Evolutionary conservation across 2,113 vertebrate species (phyloP).

Genomic region (Reinhardtius hippoglossoides): DNA sequence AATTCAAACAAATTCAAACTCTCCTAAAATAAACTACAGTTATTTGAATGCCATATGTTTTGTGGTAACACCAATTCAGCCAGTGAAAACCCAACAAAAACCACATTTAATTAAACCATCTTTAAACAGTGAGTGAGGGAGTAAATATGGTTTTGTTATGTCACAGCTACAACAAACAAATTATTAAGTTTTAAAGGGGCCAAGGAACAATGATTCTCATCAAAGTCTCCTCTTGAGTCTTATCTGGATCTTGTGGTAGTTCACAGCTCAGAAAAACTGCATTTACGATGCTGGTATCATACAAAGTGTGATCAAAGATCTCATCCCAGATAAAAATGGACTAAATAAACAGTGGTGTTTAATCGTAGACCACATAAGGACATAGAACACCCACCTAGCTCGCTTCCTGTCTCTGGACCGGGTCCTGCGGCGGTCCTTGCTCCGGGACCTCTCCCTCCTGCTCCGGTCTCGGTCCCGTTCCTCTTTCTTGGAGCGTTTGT

Average conservation of each 20-base stretch:
- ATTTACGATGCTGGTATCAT: no score
- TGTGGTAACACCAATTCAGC: no score
- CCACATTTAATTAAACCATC: no score
- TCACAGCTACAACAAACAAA: background rate
- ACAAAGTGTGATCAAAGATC: background rate
- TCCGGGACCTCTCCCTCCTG: conserved; percentile 89
- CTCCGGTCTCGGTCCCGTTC: conserved; percentile 86
- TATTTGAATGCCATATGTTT: no score
- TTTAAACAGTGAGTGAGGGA: no score
- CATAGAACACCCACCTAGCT: conserved; percentile 79
- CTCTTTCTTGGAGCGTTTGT: conserved; percentile 93
- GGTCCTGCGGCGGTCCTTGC: conserved; percentile 92
- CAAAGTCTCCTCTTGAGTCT: background rate
- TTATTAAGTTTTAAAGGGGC: background rate
- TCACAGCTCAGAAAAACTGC: no score
- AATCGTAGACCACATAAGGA: background rate
- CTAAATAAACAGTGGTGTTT: background rate
- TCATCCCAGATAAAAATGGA: background rate
- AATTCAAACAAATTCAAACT: no score
- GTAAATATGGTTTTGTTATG: no score
- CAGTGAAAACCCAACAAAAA: no score
- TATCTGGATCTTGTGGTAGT: background rate
- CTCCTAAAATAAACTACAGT: no score
- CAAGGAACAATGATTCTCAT: background rate
- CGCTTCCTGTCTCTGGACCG: conserved; percentile 94